Percentiles rank a stretch among this genome's conserved stretches.
Evolutionary conservation across 2,113 vertebrate genomes (phyloP).

Genomic region (Perognathus longimembris): DNA sequence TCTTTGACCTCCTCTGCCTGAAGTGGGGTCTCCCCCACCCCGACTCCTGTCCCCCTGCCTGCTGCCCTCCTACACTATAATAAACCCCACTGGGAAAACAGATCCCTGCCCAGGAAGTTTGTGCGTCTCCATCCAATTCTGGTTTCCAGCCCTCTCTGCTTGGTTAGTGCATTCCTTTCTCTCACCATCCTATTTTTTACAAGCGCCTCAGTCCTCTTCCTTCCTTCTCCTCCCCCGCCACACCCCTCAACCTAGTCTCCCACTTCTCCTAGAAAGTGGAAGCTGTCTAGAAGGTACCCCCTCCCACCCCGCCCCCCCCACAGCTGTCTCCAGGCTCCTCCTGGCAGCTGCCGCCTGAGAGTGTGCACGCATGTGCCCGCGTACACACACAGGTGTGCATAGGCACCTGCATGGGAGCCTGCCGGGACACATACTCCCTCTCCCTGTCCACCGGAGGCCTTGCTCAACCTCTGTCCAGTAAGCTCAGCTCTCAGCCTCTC

Average conservation of each 20-base stretch:
- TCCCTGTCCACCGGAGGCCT: not conserved
- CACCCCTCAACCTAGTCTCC: not conserved
- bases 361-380: no score
- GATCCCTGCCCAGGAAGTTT: not conserved
- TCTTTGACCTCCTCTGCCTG: not conserved
- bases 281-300: not conserved
- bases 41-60: no score
- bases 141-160: not conserved
- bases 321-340: not conserved
- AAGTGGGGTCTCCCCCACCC: not conserved
- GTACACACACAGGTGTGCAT: no score
- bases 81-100: not conserved
- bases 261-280: not conserved
- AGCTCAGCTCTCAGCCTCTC: not conserved
- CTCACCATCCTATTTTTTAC: not conserved
- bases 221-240: not conserved
- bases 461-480: not conserved
- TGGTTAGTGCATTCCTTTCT: not conserved
- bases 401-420: no score
- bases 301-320: not conserved
- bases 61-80: not conserved
- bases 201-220: not conserved
- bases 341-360: not conserved
- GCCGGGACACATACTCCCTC: not conserved
- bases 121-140: not conserved